These are phyloP conservation scores for Mormyrus proboscirostris DNA, from an alignment of 2,797 vertebrate genomes.

Conservation along the genomic window DNA sequence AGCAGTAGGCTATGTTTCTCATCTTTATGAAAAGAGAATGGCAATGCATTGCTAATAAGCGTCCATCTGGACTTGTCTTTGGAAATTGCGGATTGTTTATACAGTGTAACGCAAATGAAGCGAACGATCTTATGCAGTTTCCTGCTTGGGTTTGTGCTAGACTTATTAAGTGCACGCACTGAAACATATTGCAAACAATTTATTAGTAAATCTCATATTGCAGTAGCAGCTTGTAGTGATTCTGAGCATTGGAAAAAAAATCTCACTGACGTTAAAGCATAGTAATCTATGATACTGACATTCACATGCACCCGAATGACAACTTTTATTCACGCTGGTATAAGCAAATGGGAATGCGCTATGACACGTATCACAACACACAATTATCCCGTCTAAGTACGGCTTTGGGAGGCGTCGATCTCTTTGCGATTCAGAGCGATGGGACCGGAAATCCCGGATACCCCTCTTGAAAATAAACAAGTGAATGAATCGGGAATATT, in stretches of 20 bases:
- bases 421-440: not conserved
- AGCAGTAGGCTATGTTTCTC: constrained; percentile 43
- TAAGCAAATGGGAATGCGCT: not conserved
- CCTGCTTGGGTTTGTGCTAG: not conserved
- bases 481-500: not conserved
- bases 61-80: constrained; percentile 14
- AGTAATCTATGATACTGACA: not conserved
- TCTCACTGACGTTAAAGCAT: not conserved
- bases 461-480: not conserved
- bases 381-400: constrained; percentile 6
- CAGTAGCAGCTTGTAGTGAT: not conserved
- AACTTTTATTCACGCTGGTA: not conserved
- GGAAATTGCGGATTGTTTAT: not conserved
- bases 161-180: constrained; percentile 4
- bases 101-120: not conserved
- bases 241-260: not conserved
- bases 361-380: not conserved
- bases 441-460: not conserved
- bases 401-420: not conserved
- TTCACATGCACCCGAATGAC: not conserved
- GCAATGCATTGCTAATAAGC: constrained; percentile 23
- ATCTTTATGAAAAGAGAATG: constrained; percentile 33
- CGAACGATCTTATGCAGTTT: not conserved
- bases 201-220: constrained; percentile 5
- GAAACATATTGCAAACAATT: not conserved